A percentile compares a stretch with the other conserved stretches of the same genome.
Evolutionary conservation across 2,888 invertebrate genomes (phyloP).

Genomic region (Pocota personata): DNA sequence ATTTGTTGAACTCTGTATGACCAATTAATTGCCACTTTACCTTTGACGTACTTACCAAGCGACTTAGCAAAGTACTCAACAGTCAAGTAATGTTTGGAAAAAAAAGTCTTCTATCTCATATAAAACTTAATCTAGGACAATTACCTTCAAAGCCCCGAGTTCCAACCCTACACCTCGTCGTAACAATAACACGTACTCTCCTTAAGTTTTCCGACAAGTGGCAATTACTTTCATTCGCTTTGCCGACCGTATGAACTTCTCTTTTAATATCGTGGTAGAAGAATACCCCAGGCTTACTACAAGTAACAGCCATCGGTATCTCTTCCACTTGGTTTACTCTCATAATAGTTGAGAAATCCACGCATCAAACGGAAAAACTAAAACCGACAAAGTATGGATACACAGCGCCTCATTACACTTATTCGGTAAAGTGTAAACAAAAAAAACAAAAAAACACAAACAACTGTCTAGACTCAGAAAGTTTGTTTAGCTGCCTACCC

Average conservation of each 20-base stretch:
- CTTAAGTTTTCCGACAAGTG: slow-evolving; percentile 37
- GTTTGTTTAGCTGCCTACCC: slow-evolving; percentile 37
- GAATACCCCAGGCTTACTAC: background rate
- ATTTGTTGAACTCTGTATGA: no score
- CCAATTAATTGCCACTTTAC: no score
- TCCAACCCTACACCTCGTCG: background rate
- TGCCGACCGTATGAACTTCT: slow-evolving; percentile 18
- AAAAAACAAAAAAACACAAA: background rate
- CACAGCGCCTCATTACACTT: slow-evolving; percentile 27
- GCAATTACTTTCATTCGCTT: slow-evolving; percentile 52
- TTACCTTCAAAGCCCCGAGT: slow-evolving; percentile 1
- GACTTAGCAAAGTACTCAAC: background rate
- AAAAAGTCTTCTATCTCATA: background rate
- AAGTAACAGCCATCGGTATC: slow-evolving; percentile 5
- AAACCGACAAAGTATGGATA: background rate
- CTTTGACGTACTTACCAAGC: no score
- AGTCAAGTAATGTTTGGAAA: background rate
- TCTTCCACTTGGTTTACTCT: background rate
- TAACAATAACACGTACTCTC: slow-evolving; percentile 25
- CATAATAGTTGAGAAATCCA: background rate
- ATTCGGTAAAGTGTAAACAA: slow-evolving; percentile 22
- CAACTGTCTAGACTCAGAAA: slow-evolving; percentile 54
- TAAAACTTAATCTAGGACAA: slow-evolving; percentile 19
- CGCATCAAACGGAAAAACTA: background rate
- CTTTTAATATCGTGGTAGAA: slow-evolving; percentile 9